These are phyloP conservation scores for Speoplatyrhinus poulsoni DNA, from an alignment of 2,113 vertebrate genomes.

Conservation along the genomic window DNA sequence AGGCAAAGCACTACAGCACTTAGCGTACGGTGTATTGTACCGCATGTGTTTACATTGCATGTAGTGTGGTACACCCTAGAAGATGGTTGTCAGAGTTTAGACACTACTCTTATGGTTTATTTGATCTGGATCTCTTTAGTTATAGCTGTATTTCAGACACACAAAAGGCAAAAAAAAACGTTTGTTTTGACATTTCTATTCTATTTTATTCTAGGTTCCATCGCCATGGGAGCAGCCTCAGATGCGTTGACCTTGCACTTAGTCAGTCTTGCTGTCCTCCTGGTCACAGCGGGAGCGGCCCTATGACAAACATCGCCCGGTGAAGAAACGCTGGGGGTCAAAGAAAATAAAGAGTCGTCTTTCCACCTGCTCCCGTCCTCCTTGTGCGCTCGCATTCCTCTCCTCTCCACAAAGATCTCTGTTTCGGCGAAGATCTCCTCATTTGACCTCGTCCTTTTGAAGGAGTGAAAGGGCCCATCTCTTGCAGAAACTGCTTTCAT, in stretches of 20 bases:
- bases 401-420: constrained; percentile 31
- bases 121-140: background rate
- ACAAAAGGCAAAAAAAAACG: background rate
- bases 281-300: constrained; percentile 84
- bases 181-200: constrained; percentile 3
- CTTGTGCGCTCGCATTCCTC: constrained; percentile 10
- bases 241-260: constrained; percentile 76
- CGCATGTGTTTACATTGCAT: no score
- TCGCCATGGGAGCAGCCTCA: constrained; percentile 81
- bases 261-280: constrained; percentile 82
- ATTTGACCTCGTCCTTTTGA: constrained; percentile 42
- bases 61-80: no score
- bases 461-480: constrained; percentile 52
- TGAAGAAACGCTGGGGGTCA: constrained; percentile 48
- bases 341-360: constrained; percentile 39
- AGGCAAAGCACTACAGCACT: no score
- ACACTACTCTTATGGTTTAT: no score
- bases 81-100: no score
- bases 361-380: constrained; percentile 8
- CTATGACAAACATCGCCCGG: constrained; percentile 70
- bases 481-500: constrained; percentile 46
- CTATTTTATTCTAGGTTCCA: constrained; percentile 76
- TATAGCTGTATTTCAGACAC: background rate
- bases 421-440: constrained; percentile 38
- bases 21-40: no score